Evolutionary conservation across 1,140 invertebrate species (phyloP).

Genomic region (Berghia stephanieae): DNA sequence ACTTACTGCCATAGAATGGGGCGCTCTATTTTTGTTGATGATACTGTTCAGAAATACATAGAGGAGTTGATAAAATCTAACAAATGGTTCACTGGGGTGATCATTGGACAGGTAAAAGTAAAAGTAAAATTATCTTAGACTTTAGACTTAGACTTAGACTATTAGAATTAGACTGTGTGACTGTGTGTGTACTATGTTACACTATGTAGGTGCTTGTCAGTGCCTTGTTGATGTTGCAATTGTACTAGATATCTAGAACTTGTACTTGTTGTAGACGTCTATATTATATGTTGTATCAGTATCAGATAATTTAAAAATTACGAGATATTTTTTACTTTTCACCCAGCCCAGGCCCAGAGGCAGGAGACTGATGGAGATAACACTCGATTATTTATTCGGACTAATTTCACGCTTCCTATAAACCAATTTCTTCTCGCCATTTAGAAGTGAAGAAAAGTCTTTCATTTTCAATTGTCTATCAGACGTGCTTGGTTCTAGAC

Average conservation of each 20-base stretch:
- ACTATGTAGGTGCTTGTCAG: neutral
- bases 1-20: too few species aligned
- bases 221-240: neutral
- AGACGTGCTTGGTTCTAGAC: too few species aligned
- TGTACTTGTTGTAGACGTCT: neutral
- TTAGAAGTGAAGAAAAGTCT: too few species aligned
- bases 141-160: neutral
- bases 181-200: neutral
- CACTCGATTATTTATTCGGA: too few species aligned
- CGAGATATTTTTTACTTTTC: too few species aligned
- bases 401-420: too few species aligned
- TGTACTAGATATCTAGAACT: neutral
- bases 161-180: neutral
- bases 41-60: slow-evolving; percentile 49
- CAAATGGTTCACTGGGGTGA: slow-evolving; percentile 51
- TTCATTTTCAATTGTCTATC: too few species aligned
- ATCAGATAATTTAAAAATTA: too few species aligned
- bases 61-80: slow-evolving; percentile 42
- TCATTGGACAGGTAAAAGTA: slow-evolving; percentile 54
- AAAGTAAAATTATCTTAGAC: neutral
- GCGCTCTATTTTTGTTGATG: slow-evolving; percentile 53
- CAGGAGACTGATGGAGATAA: too few species aligned
- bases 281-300: slow-evolving; percentile 8
- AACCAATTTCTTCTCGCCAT: too few species aligned
- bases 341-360: too few species aligned